A percentile compares a stretch with the other conserved stretches of the same genome.
phyloP scores from a whole-genome alignment of 2,113 vertebrate genomes.

The Speoplatyrhinus poulsoni region DNA sequence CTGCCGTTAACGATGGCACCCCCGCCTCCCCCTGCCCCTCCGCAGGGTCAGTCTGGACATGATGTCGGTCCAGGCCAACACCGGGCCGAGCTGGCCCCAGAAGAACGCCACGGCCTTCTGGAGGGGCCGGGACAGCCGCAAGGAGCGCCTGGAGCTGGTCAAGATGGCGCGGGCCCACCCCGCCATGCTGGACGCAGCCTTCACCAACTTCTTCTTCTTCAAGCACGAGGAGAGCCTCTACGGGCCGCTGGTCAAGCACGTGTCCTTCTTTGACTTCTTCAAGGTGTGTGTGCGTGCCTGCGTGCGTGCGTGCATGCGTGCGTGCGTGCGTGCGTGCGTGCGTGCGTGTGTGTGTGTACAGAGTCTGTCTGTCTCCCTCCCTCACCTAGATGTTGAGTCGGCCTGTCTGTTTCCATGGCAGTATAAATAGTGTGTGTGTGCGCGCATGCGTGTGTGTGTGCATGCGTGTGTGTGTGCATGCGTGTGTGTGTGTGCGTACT shows the following conservation, averaged over 20 bases:
- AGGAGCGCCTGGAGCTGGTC: constrained; percentile 93
- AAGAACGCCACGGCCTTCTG: constrained; percentile 92
- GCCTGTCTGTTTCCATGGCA: no score
- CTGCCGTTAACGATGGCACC: background rate
- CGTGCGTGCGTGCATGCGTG: background rate
- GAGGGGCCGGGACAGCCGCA: constrained; percentile 95
- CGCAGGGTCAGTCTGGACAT: constrained; percentile 95
- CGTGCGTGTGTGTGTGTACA: no score
- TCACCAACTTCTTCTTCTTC: constrained; percentile 99
- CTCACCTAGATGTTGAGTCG: no score
- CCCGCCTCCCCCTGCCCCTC: background rate
- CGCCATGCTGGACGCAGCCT: constrained; percentile 88
- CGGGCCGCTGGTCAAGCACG: constrained; percentile 95
- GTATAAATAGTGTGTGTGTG: no score
- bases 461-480: background rate
- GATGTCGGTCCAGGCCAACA: constrained; percentile 97
- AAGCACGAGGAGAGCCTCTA: constrained; percentile 92
- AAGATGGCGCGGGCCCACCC: constrained; percentile 88
- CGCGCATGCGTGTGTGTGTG: background rate
- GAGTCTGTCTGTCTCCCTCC: no score
- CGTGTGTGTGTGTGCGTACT: background rate
- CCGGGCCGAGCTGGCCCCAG: constrained; percentile 85
- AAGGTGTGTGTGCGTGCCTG: constrained; percentile 79
- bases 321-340: background rate
- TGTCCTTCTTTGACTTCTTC: constrained; percentile 98